Evolutionary conservation across 2,113 vertebrate genomes (phyloP), one percentile per base, ranked within the genome.

Genomic region (Oncorhynchus mykiss): DNA sequence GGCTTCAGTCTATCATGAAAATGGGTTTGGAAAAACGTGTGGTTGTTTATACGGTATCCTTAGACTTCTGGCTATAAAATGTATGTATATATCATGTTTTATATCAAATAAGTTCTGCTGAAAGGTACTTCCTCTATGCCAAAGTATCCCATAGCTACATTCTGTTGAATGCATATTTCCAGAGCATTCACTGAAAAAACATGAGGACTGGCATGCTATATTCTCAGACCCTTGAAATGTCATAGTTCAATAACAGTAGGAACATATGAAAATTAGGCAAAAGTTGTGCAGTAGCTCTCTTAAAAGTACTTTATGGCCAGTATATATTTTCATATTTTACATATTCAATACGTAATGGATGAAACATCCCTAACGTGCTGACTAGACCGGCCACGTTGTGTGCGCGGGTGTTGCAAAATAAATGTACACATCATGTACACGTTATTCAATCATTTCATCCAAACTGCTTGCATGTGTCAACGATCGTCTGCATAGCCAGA

Each of bases 281-380:
- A 20, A 68, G 9, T 31, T 60, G 49, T 29, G 1, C 25, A 31
- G 69, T 27, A 73, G 51, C 12, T 18, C 4, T 5, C 51, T 54
- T 39, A 71, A 57, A 34, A 34, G 45, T 57, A 76, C 34, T 57
- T 71, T 11, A 66, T 45, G 29, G 70, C 59, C 57, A 71, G 60
- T 66, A 76, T 66, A 76, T 67, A 74, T 25, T 25, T 49, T 69
- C 29, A 79, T 12, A 45, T 79, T 51, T 69, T 45, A 70, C 72
- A 62, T 76, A 54, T 18, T 77, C 67, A 29, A 68, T 67, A 72
- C 69, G 34, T 70, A 70, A 70, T 24, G 73, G 78, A 77, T 81
- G 60, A 54, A 69, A 83, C 70, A 77, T 11, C 9, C 9, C 39
- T 22, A 69, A 45, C 39, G 2, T 45, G 9, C 39, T 45, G 39